Evolutionary conservation across 2,888 invertebrate genomes (phyloP), one percentile per base, ranked within the genome.

Genomic region (Mystacides longicornis): DNA sequence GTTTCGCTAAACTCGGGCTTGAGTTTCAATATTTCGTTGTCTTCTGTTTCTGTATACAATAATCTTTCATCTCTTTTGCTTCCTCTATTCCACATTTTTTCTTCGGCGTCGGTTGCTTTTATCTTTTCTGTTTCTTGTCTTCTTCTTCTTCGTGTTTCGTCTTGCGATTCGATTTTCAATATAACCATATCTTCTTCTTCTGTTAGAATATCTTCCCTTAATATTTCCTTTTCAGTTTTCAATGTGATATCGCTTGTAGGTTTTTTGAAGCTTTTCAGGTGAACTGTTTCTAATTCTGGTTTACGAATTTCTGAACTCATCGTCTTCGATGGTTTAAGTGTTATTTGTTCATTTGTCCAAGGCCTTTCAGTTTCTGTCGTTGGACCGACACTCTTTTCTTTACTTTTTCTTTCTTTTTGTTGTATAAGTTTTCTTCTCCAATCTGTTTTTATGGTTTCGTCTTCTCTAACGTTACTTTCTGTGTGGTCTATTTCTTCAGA

Each of bases 301-400:
- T 72, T 71, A 61, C 80, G 78, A 61, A 81, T 75, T 49, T 80
- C 77, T 60, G 69, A 70, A 63, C 70, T 71, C 55, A 73, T 73
- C 48, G 73, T 72, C 63, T 81, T 82, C 0, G 83, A 75, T 2
- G 82, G 82, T 63, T 80, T 76, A 61, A 83, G 65, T 64, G 78
- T 75, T 14, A 83, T 75, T 61, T 79, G 77, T 69, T 87, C 83
- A 64, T 86, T 79, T 2, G 81, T 87, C 82, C 82, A 82, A 9
- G 81, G 78, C 64, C 78, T 62, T 54, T 67, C 63, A 51, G 68
- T 69, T 2, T 69, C 67, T 51, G 72, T 71, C 61, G 81, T 64
- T 23, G 73, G 70, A 66, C 80, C 65, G 81, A 19, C 20, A 20
- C 81, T 23, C 60, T 63, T 49, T 63, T 60, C 62, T 66, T 65